Conservation (phyloP, 2,113 vertebrate genomes). For the Heliornis fulica region DNA sequence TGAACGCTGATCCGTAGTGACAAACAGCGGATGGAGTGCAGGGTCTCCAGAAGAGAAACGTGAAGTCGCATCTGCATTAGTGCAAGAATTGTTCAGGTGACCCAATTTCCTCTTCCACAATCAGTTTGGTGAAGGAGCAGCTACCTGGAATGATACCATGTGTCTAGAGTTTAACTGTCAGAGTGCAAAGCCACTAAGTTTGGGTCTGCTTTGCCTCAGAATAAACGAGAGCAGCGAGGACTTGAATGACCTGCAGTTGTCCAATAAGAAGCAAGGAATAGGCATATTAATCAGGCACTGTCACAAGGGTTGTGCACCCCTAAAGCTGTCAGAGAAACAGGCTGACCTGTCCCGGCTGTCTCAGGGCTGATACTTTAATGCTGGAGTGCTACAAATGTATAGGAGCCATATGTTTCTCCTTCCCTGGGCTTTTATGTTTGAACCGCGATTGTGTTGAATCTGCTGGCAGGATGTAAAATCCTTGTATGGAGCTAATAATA, state of each 20-base stretch:
- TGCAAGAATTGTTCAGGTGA: background rate
- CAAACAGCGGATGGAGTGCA: background rate
- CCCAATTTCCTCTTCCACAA: background rate
- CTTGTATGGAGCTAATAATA: background rate
- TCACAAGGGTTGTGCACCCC: background rate
- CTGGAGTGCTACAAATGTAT: background rate
- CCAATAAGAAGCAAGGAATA: background rate
- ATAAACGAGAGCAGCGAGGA: no score
- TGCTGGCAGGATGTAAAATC: background rate
- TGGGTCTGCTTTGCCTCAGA: background rate
- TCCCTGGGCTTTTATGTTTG: background rate
- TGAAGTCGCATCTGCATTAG: background rate
- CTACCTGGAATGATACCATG: background rate
- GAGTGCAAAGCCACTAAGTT: rapidly evolving
- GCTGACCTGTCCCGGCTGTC: background rate
- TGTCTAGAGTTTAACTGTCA: background rate
- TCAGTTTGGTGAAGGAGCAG: background rate
- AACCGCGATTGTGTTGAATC: background rate
- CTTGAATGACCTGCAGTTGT: background rate
- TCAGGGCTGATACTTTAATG: background rate
- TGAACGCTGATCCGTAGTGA: background rate
- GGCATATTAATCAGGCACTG: background rate
- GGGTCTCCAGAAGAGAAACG: background rate
- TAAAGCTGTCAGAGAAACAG: background rate
- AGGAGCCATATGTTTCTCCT: background rate